Evolutionary conservation across 2,113 vertebrate genomes (phyloP).

Genomic region (Eublepharis macularius): DNA sequence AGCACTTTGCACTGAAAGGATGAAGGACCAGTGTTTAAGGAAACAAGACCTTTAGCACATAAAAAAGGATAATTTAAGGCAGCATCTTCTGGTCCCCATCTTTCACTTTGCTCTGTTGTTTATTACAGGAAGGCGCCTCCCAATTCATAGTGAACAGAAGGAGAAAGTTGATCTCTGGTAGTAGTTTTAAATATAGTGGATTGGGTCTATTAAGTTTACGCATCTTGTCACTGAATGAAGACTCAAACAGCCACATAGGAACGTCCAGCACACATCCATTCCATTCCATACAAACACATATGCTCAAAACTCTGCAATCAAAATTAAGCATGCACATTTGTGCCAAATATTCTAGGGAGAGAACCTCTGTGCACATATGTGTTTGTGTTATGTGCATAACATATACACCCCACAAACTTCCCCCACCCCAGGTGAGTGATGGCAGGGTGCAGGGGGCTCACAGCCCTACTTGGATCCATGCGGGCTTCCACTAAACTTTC

Average conservation of each 20-base stretch:
- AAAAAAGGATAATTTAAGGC: background rate
- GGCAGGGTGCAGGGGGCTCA: too few species aligned
- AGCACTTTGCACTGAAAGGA: background rate
- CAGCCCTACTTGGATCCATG: too few species aligned
- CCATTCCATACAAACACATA: background rate
- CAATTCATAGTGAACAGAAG: background rate
- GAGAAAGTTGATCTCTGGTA: background rate
- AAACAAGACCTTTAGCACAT: constrained; percentile 14
- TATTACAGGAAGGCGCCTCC: background rate
- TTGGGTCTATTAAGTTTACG: too few species aligned
- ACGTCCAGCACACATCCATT: background rate
- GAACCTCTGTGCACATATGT: too few species aligned
- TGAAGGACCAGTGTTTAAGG: constrained; percentile 4
- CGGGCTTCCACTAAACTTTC: too few species aligned
- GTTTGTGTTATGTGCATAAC: too few species aligned
- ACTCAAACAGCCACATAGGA: background rate
- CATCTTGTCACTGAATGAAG: too few species aligned
- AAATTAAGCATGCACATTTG: background rate
- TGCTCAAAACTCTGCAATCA: background rate
- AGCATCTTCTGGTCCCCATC: background rate
- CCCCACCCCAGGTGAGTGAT: too few species aligned
- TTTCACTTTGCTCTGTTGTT: background rate
- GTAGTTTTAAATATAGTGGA: too few species aligned
- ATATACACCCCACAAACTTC: too few species aligned
- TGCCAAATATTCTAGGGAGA: too few species aligned